A percentile compares a stretch with the other conserved stretches of the same genome.
Evolutionary conservation across 2,888 invertebrate species (phyloP).

Genomic region (Pristionchus mayeri): DNA sequence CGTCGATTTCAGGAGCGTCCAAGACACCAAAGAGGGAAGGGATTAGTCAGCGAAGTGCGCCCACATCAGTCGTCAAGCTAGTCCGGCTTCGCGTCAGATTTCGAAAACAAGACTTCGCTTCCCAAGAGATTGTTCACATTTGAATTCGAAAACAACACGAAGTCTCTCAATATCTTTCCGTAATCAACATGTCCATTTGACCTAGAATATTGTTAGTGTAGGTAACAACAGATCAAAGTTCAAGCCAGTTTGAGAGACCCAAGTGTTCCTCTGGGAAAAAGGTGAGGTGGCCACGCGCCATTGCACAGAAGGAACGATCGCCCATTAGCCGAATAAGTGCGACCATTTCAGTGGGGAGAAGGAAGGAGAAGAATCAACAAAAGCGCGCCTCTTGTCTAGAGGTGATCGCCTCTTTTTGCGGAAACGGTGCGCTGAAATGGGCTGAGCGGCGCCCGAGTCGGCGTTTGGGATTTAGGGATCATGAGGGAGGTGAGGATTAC

Average conservation of each 20-base stretch:
- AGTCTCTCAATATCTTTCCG: too few species aligned
- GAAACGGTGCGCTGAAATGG: neutral
- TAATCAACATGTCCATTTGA: too few species aligned
- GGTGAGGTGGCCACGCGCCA: neutral
- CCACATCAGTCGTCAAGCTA: neutral
- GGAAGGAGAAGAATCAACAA: constrained; percentile 4
- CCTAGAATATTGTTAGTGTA: too few species aligned
- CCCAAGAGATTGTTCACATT: too few species aligned
- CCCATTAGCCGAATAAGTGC: constrained; percentile 37
- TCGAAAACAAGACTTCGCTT: neutral
- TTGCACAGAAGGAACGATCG: constrained; percentile 3
- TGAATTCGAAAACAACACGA: too few species aligned
- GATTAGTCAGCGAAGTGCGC: neutral
- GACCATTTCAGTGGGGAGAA: constrained; percentile 30
- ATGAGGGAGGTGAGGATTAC: too few species aligned
- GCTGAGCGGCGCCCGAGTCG: neutral
- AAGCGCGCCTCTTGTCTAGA: constrained; percentile 24
- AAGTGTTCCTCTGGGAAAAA: constrained; percentile 16
- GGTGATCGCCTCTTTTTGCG: constrained; percentile 23
- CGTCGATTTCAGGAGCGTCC: neutral
- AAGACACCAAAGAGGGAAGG: neutral
- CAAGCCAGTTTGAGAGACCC: too few species aligned
- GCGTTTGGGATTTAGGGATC: too few species aligned
- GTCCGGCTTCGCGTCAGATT: neutral
- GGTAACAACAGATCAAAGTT: too few species aligned